Evolutionary conservation across 2,113 vertebrate species (phyloP).

Genomic region (Pedionomus torquatus): DNA sequence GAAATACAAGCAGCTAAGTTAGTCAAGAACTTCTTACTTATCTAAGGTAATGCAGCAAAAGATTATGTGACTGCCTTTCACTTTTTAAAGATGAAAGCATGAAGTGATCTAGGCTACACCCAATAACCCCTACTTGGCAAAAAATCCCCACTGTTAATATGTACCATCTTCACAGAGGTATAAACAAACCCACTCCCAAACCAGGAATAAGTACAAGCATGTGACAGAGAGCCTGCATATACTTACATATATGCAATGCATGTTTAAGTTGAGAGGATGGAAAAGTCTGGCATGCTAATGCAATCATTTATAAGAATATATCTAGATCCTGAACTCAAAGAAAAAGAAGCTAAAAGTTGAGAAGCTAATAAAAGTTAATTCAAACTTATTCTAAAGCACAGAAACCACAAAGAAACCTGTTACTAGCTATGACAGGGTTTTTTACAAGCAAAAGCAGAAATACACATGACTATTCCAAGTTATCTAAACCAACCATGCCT

Average conservation of each 20-base stretch:
- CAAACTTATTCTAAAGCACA: not conserved
- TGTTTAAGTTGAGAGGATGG: not conserved
- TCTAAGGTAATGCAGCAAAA: not conserved
- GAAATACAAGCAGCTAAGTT: not conserved
- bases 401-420: not conserved
- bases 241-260: accelerated
- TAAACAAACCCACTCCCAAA: not conserved
- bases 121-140: not conserved
- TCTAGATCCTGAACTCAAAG: not conserved
- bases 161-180: not conserved
- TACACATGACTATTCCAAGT: not conserved
- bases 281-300: not conserved
- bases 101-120: not conserved
- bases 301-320: not conserved
- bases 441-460: not conserved
- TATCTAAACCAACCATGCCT: not conserved
- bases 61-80: not conserved
- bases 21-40: not conserved
- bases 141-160: not conserved
- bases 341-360: not conserved
- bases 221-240: not conserved
- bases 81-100: not conserved
- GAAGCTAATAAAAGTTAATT: too few species aligned
- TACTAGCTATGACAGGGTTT: too few species aligned
- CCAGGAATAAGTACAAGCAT: accelerated